These are phyloP conservation scores for Megalopta genalis DNA, from an alignment of 1,140 invertebrate genomes.

Conservation along the genomic window DNA sequence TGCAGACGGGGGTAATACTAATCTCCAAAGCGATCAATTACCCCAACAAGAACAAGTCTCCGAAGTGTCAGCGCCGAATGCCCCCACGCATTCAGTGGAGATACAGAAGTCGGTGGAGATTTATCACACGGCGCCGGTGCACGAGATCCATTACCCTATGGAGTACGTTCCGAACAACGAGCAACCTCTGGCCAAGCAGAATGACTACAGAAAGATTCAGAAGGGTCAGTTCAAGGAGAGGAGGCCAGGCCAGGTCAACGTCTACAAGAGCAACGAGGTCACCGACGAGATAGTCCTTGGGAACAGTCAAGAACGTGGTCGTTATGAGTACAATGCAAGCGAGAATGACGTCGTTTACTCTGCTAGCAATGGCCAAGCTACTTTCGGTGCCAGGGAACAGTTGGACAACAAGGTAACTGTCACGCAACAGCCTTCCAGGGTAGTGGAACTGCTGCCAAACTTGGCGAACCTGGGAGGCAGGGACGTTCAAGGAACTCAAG, in stretches of 20 bases:
- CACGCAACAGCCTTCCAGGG: background rate
- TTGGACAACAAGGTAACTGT: background rate
- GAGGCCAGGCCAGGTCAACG: constrained; percentile 17
- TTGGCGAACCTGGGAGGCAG: background rate
- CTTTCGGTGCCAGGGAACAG: constrained; percentile 1
- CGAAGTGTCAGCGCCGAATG: constrained; percentile 21
- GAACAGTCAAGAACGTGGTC: constrained; percentile 11
- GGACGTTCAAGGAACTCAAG: background rate
- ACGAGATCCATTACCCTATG: constrained; percentile 74
- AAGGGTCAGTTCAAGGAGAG: constrained; percentile 22
- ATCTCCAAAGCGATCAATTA: background rate
- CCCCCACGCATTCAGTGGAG: constrained; percentile 60
- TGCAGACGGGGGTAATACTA: background rate
- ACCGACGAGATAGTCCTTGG: constrained; percentile 22
- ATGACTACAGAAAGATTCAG: constrained; percentile 28
- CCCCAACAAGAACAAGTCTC: constrained; percentile 28
- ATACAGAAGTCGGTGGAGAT: constrained; percentile 77
- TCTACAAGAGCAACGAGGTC: constrained; percentile 43
- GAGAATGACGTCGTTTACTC: constrained; percentile 33
- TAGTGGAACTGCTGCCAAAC: background rate
- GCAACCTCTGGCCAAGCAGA: constrained; percentile 41
- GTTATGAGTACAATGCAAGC: constrained; percentile 41
- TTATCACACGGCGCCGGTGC: constrained; percentile 70
- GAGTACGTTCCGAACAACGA: constrained; percentile 60
- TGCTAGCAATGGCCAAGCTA: background rate